Conservation (phyloP, 2,113 vertebrate genomes). For the Syngnathoides biaculeatus region DNA sequence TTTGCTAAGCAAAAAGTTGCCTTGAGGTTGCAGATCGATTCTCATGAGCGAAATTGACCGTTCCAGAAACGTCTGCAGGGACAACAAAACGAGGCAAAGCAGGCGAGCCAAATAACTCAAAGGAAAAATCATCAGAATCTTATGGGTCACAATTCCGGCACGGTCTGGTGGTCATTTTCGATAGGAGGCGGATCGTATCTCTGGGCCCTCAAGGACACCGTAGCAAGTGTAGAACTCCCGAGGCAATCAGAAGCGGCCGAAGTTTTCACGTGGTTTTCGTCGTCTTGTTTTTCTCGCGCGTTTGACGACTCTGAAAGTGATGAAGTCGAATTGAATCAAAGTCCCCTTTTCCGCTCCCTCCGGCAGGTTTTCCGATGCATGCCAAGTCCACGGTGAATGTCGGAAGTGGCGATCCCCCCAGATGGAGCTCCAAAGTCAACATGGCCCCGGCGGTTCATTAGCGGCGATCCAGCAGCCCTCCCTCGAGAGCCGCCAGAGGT, state of each 20-base stretch:
- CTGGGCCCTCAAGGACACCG: not conserved
- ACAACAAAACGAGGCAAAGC: not conserved
- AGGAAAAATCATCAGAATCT: not conserved
- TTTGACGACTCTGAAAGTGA: too few relatives aligned
- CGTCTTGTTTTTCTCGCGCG: too few relatives aligned
- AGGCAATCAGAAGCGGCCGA: not conserved
- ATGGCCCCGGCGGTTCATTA: slow-evolving; percentile 84
- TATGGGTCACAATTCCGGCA: not conserved
- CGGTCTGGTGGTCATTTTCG: not conserved
- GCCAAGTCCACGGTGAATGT: slow-evolving; percentile 87
- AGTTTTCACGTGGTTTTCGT: too few relatives aligned
- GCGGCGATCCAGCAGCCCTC: slow-evolving; percentile 88
- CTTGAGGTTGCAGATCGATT: not conserved
- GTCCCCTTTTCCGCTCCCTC: slow-evolving; percentile 27
- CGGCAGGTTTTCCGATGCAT: slow-evolving; percentile 92
- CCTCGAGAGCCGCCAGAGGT: slow-evolving; percentile 80
- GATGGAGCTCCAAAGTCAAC: slow-evolving; percentile 94
- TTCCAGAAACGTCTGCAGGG: not conserved
- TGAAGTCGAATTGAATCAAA: not conserved
- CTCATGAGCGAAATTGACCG: not conserved
- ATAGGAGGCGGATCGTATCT: not conserved
- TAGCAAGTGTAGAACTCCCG: not conserved
- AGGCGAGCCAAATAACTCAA: not conserved
- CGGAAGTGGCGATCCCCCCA: slow-evolving; percentile 84
- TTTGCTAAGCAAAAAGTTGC: not conserved